Conservation (phyloP, 2,797 vertebrate species). For the Gila robusta region DNA sequence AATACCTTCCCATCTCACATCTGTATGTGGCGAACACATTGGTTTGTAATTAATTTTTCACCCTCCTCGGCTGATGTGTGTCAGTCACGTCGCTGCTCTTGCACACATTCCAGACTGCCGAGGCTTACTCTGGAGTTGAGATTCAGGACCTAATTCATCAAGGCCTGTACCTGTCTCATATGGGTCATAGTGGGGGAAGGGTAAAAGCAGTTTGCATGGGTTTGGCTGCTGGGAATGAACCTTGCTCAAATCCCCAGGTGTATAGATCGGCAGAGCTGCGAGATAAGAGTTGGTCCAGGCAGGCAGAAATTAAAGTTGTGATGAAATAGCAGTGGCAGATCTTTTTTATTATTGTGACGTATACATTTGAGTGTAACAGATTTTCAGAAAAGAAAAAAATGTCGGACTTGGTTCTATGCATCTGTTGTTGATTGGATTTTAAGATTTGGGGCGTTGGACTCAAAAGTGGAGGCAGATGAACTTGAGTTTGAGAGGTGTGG, state of each 20-base stretch:
- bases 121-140: slow-evolving; percentile 35
- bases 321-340: background rate
- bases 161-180: slow-evolving; percentile 56
- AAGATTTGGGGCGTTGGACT: background rate
- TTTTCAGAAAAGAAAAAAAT: background rate
- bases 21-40: slow-evolving; percentile 48
- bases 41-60: slow-evolving; percentile 60
- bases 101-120: background rate
- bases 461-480: background rate
- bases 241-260: slow-evolving; percentile 43
- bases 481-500: background rate
- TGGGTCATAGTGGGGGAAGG: slow-evolving; percentile 62
- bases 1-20: slow-evolving; percentile 35
- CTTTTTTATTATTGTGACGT: background rate
- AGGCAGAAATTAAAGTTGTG: background rate
- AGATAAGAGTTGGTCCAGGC: slow-evolving; percentile 38
- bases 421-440: background rate
- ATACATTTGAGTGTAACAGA: background rate
- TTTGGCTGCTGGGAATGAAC: slow-evolving; percentile 48
- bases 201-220: background rate
- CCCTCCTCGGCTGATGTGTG: slow-evolving; percentile 54
- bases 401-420: background rate
- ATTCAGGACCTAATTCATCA: slow-evolving; percentile 61
- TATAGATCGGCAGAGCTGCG: slow-evolving; percentile 33
- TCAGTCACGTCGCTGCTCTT: slow-evolving; percentile 32